These are phyloP conservation scores for Pollenia angustigena DNA, from an alignment of 2,888 invertebrate genomes.

Conservation along the genomic window DNA sequence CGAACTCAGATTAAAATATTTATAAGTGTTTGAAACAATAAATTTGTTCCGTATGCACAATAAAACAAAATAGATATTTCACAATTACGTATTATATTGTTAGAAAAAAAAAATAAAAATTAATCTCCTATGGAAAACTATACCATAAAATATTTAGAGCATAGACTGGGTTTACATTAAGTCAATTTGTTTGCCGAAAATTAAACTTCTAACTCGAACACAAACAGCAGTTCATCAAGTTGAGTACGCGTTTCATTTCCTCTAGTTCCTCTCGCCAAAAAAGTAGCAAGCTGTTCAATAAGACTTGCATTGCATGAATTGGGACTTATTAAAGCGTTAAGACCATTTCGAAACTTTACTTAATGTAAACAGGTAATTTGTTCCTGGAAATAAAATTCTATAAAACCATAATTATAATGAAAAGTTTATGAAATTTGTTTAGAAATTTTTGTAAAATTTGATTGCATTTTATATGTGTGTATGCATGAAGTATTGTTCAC, in stretches of 20 bases:
- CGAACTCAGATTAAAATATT: too few relatives aligned
- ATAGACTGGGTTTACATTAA: too few relatives aligned
- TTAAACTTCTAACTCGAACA: too few relatives aligned
- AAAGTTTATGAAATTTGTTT: conserved; percentile 29
- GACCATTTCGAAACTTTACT: too few relatives aligned
- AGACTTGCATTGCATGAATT: too few relatives aligned
- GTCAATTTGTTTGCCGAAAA: too few relatives aligned
- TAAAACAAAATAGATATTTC: conserved; percentile 5
- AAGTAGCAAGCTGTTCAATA: too few relatives aligned
- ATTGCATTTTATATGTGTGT: conserved; percentile 21
- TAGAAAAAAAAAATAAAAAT: neutral
- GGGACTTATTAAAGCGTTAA: too few relatives aligned
- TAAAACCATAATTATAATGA: conserved; percentile 40
- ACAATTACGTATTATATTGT: conserved; percentile 28
- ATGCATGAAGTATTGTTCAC: conserved; percentile 19
- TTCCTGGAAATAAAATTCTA: neutral
- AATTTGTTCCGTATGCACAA: conserved; percentile 20
- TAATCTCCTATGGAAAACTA: neutral
- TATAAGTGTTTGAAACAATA: conserved; percentile 36
- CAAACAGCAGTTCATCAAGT: too few relatives aligned
- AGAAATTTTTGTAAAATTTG: conserved; percentile 37
- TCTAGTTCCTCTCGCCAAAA: too few relatives aligned
- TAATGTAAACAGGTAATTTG: neutral
- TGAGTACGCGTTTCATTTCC: too few relatives aligned
- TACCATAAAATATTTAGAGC: neutral